Base-by-base conservation (phyloP, 2,797 vertebrate species). In the Cetoscarus ocellatus region DNA sequence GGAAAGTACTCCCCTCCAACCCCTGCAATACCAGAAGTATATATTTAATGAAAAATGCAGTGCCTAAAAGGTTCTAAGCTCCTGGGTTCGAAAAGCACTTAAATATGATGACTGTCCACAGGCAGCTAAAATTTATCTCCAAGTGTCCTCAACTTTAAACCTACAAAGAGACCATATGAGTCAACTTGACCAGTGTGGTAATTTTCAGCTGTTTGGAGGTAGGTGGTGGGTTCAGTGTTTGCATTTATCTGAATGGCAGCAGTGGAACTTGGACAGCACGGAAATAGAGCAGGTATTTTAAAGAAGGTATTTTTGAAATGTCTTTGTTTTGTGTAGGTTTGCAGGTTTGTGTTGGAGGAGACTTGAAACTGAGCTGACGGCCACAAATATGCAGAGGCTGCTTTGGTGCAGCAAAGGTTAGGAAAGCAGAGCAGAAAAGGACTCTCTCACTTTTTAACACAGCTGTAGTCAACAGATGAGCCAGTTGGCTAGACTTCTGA, bases 321-420 rank as follows among this genome's bases (percentile, higher is more conserved):
- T 65, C 55, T 62, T 56, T 53, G 49, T 59, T 73, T 73, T 70
- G 38, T 70, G 65, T 52, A 63, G 39, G 56, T 59, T 77, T 73
- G 60, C 44, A 75, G 64, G 48, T 75, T 72, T 80, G 75, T 10
- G 38, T 63, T 34, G 62, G 59, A 51, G 72, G 63, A 64, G 56
- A 47, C 55, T 82, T 79, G 72, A 81, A 78, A 81, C 58, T 38
- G 61, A 70, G 75, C 5, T 17, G 72, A 85, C 50, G 34, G 48
- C 77, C 84, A 82, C 80, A 90, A 80, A 84, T 78, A 86, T 81
- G 81, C 77, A 80, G 75, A 47, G 73, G 75, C 74, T 76, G 47
- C 68, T 78, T 69, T 71, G 52, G 18, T 49, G 63, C 67, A 34
- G 59, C 27, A 70, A 40, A 81, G 64, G 71, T 83, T 72, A 66